Percentiles rank a stretch among this genome's conserved stretches.
Evolutionary conservation across 2,888 invertebrate species (phyloP).

Genomic region (Amitus sp.): DNA sequence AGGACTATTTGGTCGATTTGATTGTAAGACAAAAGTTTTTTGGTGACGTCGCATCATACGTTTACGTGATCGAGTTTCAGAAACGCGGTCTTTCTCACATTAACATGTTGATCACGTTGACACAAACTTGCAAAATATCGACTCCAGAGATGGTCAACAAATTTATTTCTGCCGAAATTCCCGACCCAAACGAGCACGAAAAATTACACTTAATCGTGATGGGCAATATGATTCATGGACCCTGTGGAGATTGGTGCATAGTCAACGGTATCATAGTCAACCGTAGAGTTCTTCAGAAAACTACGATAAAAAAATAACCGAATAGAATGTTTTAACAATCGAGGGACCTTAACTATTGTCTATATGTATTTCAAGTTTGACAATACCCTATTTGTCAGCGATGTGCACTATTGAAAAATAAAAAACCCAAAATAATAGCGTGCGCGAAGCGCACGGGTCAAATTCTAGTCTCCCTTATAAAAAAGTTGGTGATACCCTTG

Average conservation of each 20-base stretch:
- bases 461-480: no score
- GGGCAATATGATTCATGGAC: conserved; percentile 56
- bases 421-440: no score
- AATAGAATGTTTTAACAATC: no score
- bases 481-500: no score
- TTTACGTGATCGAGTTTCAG: conserved; percentile 30
- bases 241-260: conserved; percentile 48
- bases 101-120: conserved; percentile 10
- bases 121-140: conserved; percentile 34
- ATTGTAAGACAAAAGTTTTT: conserved; percentile 27
- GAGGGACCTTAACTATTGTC: no score
- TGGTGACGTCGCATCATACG: conserved; percentile 22
- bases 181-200: conserved; percentile 31
- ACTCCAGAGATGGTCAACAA: conserved; percentile 37
- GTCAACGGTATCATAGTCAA: not conserved
- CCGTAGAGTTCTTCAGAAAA: no score
- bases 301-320: no score
- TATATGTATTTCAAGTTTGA: no score
- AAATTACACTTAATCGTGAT: conserved; percentile 49
- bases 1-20: conserved; percentile 15
- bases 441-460: no score
- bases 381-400: no score
- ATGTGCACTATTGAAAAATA: no score
- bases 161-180: conserved; percentile 52
- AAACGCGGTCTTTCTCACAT: conserved; percentile 33